Evolutionary conservation across 2,888 invertebrate species (phyloP), one percentile per base, ranked within the genome.

Genomic region (Scotopteryx bipunctaria): DNA sequence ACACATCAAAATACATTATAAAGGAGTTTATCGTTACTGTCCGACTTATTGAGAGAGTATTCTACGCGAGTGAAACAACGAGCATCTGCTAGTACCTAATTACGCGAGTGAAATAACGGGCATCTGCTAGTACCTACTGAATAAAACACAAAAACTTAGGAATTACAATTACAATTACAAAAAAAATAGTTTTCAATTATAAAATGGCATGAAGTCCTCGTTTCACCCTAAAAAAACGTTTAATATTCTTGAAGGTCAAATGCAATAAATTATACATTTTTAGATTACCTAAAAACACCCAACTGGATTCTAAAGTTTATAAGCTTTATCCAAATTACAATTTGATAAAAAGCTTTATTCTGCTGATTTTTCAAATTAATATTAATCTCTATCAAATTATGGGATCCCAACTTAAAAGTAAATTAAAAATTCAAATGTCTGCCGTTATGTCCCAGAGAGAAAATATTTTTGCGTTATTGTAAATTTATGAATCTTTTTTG

Each of bases 381-480:
- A 56, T 51, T 44, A 55, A 45, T 49, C 35, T 11, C 2, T 15
- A 38, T 41, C 40, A 42, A 56, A 42, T 48, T 54, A 51, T 45
- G 13, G 47, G 29, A 45, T 43, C 45, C 40, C 36, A 52, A 55
- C 25, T 48, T 32, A 40, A 19, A 57, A 49, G 21, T 59, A 42
- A 61, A 61, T 61, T 57, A 55, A 57, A 53, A 41, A 56, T 62
- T 25, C 21, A 53, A 57, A 49, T 36, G 49, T 32, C 35, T 46
- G 29, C 36, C 36, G 13, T 19, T 31, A 19, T 55, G 53, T 57
- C 42, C 49, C 55, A 47, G 19, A 49, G 37, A 51, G 51, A 55
- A 46, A 48, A 55, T 61, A 44, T 51, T 59, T 61, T 48, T 48
- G 42, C 48, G 29, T 53, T 61, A 55, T 52, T 53, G 60, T 44